Conservation (phyloP, 2,888 invertebrate genomes). For the Julus scandinavius region DNA sequence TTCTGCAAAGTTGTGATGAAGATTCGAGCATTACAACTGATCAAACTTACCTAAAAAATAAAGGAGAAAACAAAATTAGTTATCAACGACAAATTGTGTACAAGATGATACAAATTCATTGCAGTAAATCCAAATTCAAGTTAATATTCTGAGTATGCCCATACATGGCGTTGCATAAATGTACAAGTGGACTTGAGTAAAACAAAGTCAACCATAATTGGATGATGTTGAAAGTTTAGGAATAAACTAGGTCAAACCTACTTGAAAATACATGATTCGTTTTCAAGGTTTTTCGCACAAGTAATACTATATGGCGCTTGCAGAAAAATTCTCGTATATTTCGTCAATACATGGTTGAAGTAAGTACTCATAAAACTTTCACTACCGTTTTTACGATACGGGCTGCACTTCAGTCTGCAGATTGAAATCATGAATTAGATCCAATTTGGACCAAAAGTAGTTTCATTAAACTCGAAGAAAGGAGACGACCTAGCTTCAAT, state of each 20-base stretch:
- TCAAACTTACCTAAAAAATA: not conserved
- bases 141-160: no score
- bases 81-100: not conserved
- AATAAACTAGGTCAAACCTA: not conserved
- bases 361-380: not conserved
- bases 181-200: no score
- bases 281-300: not conserved
- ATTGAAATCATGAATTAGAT: slow-evolving; percentile 18
- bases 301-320: not conserved
- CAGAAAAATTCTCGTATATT: not conserved
- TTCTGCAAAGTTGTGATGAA: not conserved
- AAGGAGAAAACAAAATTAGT: not conserved
- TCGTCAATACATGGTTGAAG: not conserved
- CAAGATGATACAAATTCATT: no score
- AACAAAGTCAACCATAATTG: not conserved
- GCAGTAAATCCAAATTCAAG: no score
- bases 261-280: not conserved
- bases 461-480: not conserved
- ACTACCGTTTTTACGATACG: not conserved
- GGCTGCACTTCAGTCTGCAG: slow-evolving; percentile 11
- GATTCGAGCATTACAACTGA: not conserved
- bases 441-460: not conserved
- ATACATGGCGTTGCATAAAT: no score
- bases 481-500: not conserved
- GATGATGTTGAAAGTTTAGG: not conserved